Evolutionary conservation across 2,113 vertebrate genomes (phyloP), one percentile per base, ranked within the genome.

Genomic region (Pollimyrus isidori): DNA sequence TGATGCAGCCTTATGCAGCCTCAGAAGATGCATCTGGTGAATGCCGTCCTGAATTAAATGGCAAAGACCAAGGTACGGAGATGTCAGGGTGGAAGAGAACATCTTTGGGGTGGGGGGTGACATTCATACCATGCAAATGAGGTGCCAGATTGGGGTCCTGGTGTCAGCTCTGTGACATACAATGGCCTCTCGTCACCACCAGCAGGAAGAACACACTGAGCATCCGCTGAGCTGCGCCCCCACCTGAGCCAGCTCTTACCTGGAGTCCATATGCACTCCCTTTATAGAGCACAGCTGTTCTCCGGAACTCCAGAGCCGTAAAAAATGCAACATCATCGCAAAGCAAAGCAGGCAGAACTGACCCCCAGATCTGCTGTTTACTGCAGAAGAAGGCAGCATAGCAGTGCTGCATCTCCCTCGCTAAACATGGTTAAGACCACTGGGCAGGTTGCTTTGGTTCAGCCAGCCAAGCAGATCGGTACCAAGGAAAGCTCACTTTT

Each of bases 101-200:
- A 88, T 93, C 92, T 91, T 89, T 89, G 91, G 90, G 88, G 88
- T 88, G 52, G 52, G 46, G 46, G 92, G 92, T 92, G 93, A 94
- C 94, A 93, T 94, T 93, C 92, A 93, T 93, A 94, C 92, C 95
- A 94, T 94, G 91, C 91, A 96, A 95, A 96, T 92, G 92, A 93
- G 92, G 90, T 92, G 90, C 94, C 92, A 73, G 23, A 93, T 91
- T 89, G 90, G 82, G 42, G 83, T 82, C 45, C 58, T 48, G 17
- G 90, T 69, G 45, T 45, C 56, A 56, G 23, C 56, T 52, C 50
- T 52, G 50, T 52, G 21, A 58, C 19, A 58, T 7, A 58, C 19
- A 58, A 58, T 21, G 56, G 56, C 56, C 56, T 58, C 56, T 58
- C 21, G 5, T 21, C 53, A 23, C 4, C 53, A 56, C 19, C 53